Percentiles rank a stretch among this genome's conserved stretches.
phyloP scores from a whole-genome alignment of 2,113 vertebrate species.

The Macrotus californicus region DNA sequence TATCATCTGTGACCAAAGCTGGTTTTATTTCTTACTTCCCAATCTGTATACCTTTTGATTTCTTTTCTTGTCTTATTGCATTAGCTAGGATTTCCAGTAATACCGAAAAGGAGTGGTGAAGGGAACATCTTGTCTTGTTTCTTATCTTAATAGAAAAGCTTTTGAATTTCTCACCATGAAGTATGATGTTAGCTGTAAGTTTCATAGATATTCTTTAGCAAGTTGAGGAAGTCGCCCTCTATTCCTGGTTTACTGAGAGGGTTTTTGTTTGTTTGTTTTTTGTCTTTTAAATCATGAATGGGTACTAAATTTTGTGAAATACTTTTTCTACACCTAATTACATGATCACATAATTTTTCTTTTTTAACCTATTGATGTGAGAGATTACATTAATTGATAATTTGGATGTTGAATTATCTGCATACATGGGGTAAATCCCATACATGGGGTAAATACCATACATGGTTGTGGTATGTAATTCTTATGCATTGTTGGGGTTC shows the following conservation, averaged over 20 bases:
- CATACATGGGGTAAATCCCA: background rate
- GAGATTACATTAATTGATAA: background rate
- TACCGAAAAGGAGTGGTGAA: background rate
- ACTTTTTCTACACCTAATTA: background rate
- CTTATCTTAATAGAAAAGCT: background rate
- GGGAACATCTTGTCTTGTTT: background rate
- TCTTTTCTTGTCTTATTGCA: background rate
- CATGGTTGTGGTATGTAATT: background rate
- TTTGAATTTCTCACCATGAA: background rate
- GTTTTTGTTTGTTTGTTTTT: background rate
- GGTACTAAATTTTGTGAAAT: background rate
- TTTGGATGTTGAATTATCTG: background rate
- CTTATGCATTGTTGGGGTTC: background rate
- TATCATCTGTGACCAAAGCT: background rate
- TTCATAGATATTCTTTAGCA: background rate
- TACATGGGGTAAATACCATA: background rate
- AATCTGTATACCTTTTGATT: background rate
- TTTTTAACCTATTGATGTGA: background rate
- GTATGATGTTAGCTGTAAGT: background rate
- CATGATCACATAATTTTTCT: background rate
- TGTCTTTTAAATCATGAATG: background rate
- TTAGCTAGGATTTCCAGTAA: background rate
- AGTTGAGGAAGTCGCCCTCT: background rate
- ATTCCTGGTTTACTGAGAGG: background rate
- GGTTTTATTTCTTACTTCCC: background rate